phyloP scores from a whole-genome alignment of 2,113 vertebrate genomes.

The Lepus timidus region DNA sequence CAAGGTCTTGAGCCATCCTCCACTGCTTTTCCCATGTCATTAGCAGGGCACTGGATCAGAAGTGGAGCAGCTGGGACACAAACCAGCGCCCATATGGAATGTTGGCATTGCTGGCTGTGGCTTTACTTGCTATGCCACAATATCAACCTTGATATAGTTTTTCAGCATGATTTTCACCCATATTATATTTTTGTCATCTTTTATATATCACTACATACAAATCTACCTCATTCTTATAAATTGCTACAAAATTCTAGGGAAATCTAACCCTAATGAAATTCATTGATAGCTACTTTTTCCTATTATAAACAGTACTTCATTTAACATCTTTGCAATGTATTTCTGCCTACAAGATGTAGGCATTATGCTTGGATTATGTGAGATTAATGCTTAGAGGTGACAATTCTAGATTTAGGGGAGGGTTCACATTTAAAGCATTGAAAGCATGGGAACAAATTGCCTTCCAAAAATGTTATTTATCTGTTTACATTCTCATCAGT shows the following conservation, averaged over 20 bases:
- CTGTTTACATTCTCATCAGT: background rate
- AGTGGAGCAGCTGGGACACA: no score
- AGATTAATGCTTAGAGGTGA: conserved; percentile 25
- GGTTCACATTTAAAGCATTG: background rate
- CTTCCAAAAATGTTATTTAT: background rate
- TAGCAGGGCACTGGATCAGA: no score
- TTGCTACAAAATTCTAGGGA: background rate
- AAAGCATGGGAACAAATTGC: background rate
- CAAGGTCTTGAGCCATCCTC: no score
- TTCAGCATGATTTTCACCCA: background rate
- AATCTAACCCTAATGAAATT: background rate
- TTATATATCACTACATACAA: background rate
- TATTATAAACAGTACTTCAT: background rate
- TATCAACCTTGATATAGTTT: background rate
- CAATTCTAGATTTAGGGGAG: background rate
- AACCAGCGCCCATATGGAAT: no score
- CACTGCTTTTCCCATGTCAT: no score
- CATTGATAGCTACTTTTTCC: background rate
- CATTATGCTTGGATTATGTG: background rate
- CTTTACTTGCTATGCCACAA: no score
- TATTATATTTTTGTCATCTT: background rate
- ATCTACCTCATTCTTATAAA: background rate
- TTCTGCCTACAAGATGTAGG: background rate
- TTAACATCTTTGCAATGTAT: background rate
- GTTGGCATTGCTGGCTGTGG: no score